Base-by-base conservation (phyloP, 2,888 invertebrate species). In the Colletes collaris region DNA sequence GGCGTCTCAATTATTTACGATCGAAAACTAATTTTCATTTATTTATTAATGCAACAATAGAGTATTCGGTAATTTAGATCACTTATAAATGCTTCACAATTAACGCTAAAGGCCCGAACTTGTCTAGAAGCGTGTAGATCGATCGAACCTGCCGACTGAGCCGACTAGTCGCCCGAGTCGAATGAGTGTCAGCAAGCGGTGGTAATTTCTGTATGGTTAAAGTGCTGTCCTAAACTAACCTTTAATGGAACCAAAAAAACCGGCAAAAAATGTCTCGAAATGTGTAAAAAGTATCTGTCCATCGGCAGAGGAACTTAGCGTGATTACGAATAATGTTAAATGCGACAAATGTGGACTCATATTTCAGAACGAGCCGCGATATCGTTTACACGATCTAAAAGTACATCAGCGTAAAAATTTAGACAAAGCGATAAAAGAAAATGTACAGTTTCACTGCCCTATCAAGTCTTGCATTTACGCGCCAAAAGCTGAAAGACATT, bases 371-470 rank as follows among this genome's bases (percentile, higher is more conserved):
- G 89, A 91, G 75, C 88, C 93, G 3, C 85, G 90, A 6, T 91
- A 89, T 67, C 90, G 91, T 10, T 81, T 93, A 85, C 93, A 93
- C 76, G 90, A 92, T 80, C 76, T 92, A 0, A 92, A 92, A 76
- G 91, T 91, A 50, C 93, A 93, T 74, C 89, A 92, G 56, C 89
- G 83, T 35, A 90, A 88, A 40, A 91, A 87, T 63, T 76, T 93
- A 11, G 88, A 88, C 8, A 92, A 91, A 84, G 84, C 76, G 37
- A 81, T 82, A 0, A 91, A 90, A 64, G 89, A 90, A 68, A 90
- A 90, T 71, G 77, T 90, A 50, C 88, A 85, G 8, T 93, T 92
- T 75, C 92, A 92, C 56, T 93, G 93, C 76, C 93, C 93, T 1
- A 89, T 91, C 40, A 80, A 88, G 16, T 86, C 88, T 19, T 93